Evolutionary conservation across 2,797 vertebrate genomes (phyloP).

Genomic region (Lophius americanus): DNA sequence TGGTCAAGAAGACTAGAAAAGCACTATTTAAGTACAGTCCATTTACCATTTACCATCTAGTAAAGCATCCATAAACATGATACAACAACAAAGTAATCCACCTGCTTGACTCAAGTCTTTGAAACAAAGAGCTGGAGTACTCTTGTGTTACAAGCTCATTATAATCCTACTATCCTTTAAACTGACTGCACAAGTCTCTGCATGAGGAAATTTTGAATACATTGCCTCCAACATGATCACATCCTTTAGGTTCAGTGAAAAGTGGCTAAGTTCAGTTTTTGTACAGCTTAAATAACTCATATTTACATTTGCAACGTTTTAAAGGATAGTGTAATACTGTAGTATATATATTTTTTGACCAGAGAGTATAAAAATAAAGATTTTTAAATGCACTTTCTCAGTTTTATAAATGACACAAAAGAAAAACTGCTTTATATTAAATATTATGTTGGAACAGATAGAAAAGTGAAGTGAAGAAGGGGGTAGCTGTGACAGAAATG

Average conservation of each 20-base stretch:
- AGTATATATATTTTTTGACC: too few species aligned
- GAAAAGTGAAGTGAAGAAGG: not conserved
- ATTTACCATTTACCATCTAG: not conserved
- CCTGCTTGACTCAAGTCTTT: constrained; percentile 49
- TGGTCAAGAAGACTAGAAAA: too few species aligned
- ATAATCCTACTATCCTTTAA: constrained; percentile 40
- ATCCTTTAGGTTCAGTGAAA: not conserved
- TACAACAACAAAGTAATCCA: constrained; percentile 39
- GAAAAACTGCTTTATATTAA: not conserved
- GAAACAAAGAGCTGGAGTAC: constrained; percentile 6
- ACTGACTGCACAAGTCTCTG: constrained; percentile 5
- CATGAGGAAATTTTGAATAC: constrained; percentile 30
- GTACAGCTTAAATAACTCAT: not conserved
- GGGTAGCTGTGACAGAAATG: not conserved
- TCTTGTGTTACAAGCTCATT: constrained; percentile 34
- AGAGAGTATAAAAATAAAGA: not conserved
- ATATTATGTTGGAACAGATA: not conserved
- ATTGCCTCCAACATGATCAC: not conserved
- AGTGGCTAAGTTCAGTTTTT: constrained; percentile 4
- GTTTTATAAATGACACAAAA: not conserved
- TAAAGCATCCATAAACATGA: constrained; percentile 10
- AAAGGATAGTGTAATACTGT: too few species aligned
- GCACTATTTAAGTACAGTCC: too few species aligned
- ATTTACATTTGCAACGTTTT: not conserved
- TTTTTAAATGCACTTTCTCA: constrained; percentile 2